Evolutionary conservation across 2,888 invertebrate genomes (phyloP).

Genomic region (Chydorus sphaericus): DNA sequence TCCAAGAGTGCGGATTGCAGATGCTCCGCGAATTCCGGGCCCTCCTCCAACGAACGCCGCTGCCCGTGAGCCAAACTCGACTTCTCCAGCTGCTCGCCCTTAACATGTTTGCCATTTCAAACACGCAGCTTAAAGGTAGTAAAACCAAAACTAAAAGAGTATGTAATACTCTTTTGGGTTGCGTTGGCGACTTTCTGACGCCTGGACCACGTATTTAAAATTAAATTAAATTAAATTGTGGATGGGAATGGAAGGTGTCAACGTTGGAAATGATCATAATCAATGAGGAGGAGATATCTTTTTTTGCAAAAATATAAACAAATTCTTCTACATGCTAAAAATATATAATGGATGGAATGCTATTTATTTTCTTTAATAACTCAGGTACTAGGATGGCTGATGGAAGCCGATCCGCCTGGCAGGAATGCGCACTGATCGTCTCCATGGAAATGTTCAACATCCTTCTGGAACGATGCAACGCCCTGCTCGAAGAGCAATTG

Average conservation of each 20-base stretch:
- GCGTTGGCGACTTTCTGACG: too few species aligned
- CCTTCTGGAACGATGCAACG: slow-evolving; percentile 59
- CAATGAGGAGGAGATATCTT: too few species aligned
- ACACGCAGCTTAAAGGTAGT: slow-evolving; percentile 68
- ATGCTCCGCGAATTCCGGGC: slow-evolving; percentile 76
- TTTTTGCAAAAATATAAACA: too few species aligned
- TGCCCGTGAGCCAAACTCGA: slow-evolving; percentile 59
- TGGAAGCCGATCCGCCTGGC: slow-evolving; percentile 51
- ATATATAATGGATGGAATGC: too few species aligned
- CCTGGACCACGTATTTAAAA: too few species aligned
- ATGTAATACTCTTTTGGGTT: too few species aligned
- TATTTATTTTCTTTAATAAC: slow-evolving; percentile 24
- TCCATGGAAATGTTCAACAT: slow-evolving; percentile 80
- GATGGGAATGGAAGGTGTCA: too few species aligned
- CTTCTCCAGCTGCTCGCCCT: slow-evolving; percentile 77
- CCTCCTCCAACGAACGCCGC: slow-evolving; percentile 59
- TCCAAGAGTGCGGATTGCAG: slow-evolving; percentile 64
- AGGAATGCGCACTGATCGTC: slow-evolving; percentile 65
- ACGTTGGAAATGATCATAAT: too few species aligned
- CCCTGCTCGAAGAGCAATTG: slow-evolving; percentile 38
- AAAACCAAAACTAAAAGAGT: too few species aligned
- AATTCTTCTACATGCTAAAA: too few species aligned
- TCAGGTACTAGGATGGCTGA: slow-evolving; percentile 41
- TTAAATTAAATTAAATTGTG: too few species aligned
- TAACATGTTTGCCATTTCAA: slow-evolving; percentile 85